Evolutionary conservation across 1,140 invertebrate species (phyloP).

Genomic region (Antheraea pernyi): DNA sequence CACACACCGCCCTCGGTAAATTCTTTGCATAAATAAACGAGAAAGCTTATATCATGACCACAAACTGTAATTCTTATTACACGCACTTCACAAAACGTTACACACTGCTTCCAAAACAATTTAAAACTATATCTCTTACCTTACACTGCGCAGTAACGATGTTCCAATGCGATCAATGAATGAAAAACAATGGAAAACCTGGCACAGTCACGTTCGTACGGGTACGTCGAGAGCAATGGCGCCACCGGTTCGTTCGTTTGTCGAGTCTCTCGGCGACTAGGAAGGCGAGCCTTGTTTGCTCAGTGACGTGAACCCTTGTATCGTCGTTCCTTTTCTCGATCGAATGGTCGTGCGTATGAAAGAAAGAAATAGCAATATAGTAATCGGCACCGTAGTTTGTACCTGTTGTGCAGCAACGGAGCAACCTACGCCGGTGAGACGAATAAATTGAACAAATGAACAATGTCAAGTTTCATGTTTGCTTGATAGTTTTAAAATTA

Average conservation of each 20-base stretch:
- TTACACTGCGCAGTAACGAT: constrained; percentile 75
- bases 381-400: constrained; percentile 33
- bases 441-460: constrained; percentile 33
- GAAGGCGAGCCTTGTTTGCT: constrained; percentile 74
- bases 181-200: constrained; percentile 65
- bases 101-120: constrained; percentile 64
- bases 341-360: constrained; percentile 1
- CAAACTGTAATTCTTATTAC: constrained; percentile 39
- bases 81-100: constrained; percentile 52
- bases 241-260: constrained; percentile 59
- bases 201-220: constrained; percentile 71
- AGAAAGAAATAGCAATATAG: constrained; percentile 40
- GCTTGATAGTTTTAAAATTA: constrained; percentile 53
- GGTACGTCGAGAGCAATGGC: constrained; percentile 69
- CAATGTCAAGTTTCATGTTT: constrained; percentile 68
- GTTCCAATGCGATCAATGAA: constrained; percentile 68
- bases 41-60: constrained; percentile 58
- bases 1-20: constrained; percentile 71
- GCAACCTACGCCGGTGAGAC: constrained; percentile 70
- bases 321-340: constrained; percentile 37
- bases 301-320: constrained; percentile 53
- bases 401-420: constrained; percentile 53
- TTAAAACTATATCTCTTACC: constrained; percentile 66
- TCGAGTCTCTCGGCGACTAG: constrained; percentile 63
- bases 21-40: constrained; percentile 76